phyloP scores from a whole-genome alignment of 2,113 vertebrate genomes.

The Phaethornis superciliosus region DNA sequence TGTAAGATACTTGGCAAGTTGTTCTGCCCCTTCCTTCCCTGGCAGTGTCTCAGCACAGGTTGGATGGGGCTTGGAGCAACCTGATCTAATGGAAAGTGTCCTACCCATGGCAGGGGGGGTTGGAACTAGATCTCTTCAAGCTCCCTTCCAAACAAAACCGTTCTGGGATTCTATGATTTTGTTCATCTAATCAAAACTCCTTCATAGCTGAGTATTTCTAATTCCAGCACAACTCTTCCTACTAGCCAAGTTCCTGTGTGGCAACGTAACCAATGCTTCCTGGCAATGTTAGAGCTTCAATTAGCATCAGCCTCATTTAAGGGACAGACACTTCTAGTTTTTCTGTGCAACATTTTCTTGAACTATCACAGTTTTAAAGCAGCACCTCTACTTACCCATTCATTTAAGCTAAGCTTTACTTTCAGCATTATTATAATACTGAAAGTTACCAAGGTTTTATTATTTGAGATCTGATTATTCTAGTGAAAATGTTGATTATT shows the following conservation, averaged over 20 bases:
- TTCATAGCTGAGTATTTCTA: background rate
- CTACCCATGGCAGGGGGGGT: no score
- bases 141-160: no score
- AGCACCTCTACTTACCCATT: background rate
- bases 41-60: no score
- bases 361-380: background rate
- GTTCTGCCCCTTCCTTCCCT: no score
- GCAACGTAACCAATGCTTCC: rapidly evolving
- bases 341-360: background rate
- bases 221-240: background rate
- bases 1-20: no score
- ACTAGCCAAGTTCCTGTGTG: background rate
- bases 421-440: background rate
- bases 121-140: no score
- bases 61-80: no score
- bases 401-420: background rate
- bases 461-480: background rate
- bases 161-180: background rate
- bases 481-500: background rate
- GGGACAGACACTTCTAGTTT: rapidly evolving
- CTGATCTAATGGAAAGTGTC: no score
- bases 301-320: background rate
- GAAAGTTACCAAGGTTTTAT: background rate
- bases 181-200: background rate
- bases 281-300: background rate